phyloP scores from a whole-genome alignment of 2,797 vertebrate genomes.

The Acanthiza pusilla region DNA sequence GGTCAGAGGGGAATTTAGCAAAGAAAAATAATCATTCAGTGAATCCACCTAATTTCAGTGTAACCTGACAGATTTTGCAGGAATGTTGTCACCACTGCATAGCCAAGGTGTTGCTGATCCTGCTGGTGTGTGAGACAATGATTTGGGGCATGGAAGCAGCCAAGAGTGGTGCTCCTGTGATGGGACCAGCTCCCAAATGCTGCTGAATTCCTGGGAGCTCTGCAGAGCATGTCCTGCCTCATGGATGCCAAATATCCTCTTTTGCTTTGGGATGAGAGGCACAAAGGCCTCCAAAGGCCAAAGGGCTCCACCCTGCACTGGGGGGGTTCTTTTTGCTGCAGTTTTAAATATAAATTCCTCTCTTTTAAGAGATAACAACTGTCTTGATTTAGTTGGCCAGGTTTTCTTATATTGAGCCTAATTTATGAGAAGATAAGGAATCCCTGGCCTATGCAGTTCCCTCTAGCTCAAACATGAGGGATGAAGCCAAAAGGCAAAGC shows the following conservation, averaged over 20 bases:
- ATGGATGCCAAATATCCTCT: background rate
- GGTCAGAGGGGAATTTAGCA: background rate
- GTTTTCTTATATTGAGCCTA: background rate
- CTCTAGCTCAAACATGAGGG: background rate
- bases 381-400: background rate
- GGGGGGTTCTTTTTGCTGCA: background rate
- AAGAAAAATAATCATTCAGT: background rate
- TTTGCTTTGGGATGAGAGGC: background rate
- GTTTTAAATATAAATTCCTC: background rate
- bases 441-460: background rate
- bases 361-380: background rate
- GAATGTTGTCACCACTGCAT: background rate
- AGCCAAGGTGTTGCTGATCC: background rate
- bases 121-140: background rate
- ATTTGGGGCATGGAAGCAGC: background rate
- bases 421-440: background rate
- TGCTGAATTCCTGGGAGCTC: background rate
- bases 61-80: background rate
- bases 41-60: background rate
- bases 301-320: background rate
- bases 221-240: background rate
- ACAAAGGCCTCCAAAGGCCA: accelerated
- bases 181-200: background rate
- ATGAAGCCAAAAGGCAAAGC: background rate
- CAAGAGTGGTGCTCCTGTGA: accelerated